phyloP scores from a whole-genome alignment of 2,113 vertebrate species.

The Progne subis region DNA sequence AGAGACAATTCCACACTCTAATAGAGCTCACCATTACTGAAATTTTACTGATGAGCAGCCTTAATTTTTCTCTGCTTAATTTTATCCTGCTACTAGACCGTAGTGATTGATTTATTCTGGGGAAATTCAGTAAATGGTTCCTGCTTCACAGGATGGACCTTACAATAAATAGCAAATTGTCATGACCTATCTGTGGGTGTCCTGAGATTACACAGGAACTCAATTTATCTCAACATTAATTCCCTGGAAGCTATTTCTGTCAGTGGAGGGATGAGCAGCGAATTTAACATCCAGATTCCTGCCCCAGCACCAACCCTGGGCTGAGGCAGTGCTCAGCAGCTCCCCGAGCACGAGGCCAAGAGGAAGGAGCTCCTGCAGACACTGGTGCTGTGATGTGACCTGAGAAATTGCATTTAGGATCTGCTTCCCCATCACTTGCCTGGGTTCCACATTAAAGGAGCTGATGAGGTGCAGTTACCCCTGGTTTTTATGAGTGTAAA shows the following conservation, averaged over 20 bases:
- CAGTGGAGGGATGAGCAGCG: background rate
- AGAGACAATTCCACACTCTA: slow-evolving; percentile 47
- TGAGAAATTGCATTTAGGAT: background rate
- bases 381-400: background rate
- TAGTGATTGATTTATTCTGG: slow-evolving; percentile 54
- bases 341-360: background rate
- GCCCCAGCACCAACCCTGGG: background rate
- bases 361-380: background rate
- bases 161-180: slow-evolving; percentile 58
- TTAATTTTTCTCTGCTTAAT: slow-evolving; percentile 55
- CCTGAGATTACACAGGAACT: slow-evolving; percentile 52
- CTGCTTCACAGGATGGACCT: slow-evolving; percentile 63
- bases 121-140: slow-evolving; percentile 57
- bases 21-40: slow-evolving; percentile 33
- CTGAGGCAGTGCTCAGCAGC: background rate
- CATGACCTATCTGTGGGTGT: slow-evolving; percentile 62
- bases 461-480: background rate
- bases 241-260: slow-evolving; percentile 56
- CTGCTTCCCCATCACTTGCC: background rate
- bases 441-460: background rate
- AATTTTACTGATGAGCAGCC: slow-evolving; percentile 44
- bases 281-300: background rate
- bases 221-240: slow-evolving; percentile 53
- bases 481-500: background rate
- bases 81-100: slow-evolving; percentile 37